Conservation (phyloP, 2,888 invertebrate genomes). For the Lepidocyrtinus sp. region DNA sequence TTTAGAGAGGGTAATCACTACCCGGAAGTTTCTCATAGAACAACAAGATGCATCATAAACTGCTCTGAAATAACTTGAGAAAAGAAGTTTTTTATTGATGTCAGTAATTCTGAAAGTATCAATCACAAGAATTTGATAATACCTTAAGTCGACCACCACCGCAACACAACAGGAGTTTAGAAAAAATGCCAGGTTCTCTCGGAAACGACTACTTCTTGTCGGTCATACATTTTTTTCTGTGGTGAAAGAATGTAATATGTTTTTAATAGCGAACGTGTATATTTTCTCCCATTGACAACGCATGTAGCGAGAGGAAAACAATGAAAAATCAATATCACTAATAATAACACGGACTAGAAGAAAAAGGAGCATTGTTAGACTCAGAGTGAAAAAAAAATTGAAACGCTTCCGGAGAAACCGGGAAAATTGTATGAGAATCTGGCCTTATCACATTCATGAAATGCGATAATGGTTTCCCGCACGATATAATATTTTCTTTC, state of each 20-base stretch:
- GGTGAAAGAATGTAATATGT: constrained; percentile 2
- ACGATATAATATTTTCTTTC: constrained; percentile 32
- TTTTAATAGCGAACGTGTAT: neutral
- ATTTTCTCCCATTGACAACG: neutral
- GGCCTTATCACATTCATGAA: constrained; percentile 27
- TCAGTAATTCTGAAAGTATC: constrained; percentile 18
- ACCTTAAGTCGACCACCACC: constrained; percentile 6
- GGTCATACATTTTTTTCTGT: neutral
- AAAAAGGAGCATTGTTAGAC: too few species aligned
- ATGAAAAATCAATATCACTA: constrained; percentile 3
- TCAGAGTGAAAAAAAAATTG: constrained; percentile 7
- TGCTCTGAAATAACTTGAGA: neutral
- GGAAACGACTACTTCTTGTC: too few species aligned
- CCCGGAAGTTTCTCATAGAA: constrained; percentile 44
- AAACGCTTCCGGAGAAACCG: constrained; percentile 14
- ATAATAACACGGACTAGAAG: neutral
- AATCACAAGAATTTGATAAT: constrained; percentile 16
- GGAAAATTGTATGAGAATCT: neutral
- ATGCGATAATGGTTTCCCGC: constrained; percentile 37
- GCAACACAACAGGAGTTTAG: neutral
- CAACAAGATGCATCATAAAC: constrained; percentile 11
- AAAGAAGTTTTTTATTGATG: constrained; percentile 9
- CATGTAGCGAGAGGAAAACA: constrained; percentile 1
- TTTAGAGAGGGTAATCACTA: constrained; percentile 5
- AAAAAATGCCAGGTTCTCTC: too few species aligned